Evolutionary conservation across 2,113 vertebrate species (phyloP), one percentile per base, ranked within the genome.

Genomic region (Scomber colias): DNA sequence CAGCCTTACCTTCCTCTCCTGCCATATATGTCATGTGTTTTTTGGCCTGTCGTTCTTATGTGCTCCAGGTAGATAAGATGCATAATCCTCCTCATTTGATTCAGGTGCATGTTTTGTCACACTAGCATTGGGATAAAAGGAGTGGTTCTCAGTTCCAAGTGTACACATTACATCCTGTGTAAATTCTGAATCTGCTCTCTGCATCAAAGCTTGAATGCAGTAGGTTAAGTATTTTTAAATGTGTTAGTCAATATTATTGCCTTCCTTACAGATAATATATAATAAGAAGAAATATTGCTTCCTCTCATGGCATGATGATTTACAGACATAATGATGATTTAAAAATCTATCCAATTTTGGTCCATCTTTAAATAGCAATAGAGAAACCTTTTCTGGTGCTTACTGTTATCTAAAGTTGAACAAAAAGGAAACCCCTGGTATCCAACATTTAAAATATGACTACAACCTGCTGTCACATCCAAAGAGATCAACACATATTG

Each of bases 31-130:
- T 82, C 90, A 84, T 80, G 66, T 91, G 89, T 92, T 71, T 88
- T 79, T 86, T 89, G 81, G 87, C 81, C 87, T 90, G 82, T 89
- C 83, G 35, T 83, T 89, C 86, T 75, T 84, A 89, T 82, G 75
- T 81, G 74, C 81, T 74, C 80, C 77, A 85, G 81, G 82, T 89
- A 88, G 91, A 90, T 90, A 86, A 87, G 87, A 77, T 75, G 72
- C 72, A 84, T 93, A 94, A 94, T 93, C 93, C 90, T 15, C 61
- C 64, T 87, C 87, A 89, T 92, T 91, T 92, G 81, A 93, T 93
- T 87, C 84, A 81, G 82, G 62, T 79, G 48, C 83, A 89, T 85
- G 88, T 90, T 90, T 89, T 90, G 77, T 83, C 71, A 68, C 70
- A 79, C 68, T 71, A 63, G 76, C 74, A 71, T 59, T 65, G 56